phyloP scores from a whole-genome alignment of 2,888 invertebrate species.

The Calameuta pallipes region DNA sequence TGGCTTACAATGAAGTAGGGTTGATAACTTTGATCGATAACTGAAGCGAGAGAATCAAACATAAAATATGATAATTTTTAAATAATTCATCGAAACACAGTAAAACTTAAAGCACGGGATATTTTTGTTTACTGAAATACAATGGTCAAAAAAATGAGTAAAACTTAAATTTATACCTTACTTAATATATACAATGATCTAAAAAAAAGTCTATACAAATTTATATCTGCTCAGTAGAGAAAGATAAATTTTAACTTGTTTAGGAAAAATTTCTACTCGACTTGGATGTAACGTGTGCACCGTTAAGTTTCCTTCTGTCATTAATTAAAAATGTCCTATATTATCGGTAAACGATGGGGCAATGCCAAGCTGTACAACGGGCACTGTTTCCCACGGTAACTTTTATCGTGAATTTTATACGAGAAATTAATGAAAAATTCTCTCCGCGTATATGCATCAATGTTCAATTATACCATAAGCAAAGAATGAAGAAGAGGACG shows the following conservation, averaged over 20 bases:
- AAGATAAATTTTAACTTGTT: background rate
- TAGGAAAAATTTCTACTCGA: background rate
- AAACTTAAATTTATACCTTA: background rate
- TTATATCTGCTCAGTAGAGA: background rate
- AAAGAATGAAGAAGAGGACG: conserved; percentile 10
- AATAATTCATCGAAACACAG: background rate
- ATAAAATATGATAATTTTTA: no score
- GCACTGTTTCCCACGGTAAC: background rate
- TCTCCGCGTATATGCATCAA: background rate
- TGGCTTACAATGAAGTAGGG: no score
- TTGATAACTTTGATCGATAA: no score
- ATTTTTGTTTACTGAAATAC: background rate
- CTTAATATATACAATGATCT: background rate
- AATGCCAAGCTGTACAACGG: background rate
- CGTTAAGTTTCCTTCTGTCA: background rate
- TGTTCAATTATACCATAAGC: background rate
- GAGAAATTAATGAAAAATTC: background rate
- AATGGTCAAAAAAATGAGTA: background rate
- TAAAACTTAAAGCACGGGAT: no score
- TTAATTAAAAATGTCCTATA: background rate
- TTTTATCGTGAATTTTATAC: background rate
- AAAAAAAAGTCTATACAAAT: no score
- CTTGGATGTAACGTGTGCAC: background rate
- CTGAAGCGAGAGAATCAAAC: no score
- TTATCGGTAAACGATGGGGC: background rate